A percentile compares a stretch with the other conserved stretches of the same genome.
Conservation (phyloP, 2,888 invertebrate genomes). For the Oxystoma pomonae region DNA sequence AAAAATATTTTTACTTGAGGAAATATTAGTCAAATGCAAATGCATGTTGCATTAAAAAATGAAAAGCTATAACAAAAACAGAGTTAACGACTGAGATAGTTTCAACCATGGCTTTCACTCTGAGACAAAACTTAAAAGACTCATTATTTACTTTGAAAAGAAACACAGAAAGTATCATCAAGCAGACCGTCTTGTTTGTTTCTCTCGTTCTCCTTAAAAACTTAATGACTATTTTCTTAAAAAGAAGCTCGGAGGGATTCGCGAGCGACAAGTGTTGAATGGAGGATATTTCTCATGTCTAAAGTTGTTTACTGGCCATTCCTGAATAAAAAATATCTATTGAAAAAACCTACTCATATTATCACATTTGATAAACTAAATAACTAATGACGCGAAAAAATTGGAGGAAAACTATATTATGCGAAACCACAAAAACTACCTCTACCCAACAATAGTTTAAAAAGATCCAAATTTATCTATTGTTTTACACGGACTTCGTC, state of each 20-base stretch:
- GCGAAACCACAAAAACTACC: too few relatives aligned
- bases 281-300: slow-evolving; percentile 21
- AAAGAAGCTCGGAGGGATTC: neutral
- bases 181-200: neutral
- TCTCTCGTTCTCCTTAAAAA: neutral
- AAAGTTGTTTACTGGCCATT: slow-evolving; percentile 23
- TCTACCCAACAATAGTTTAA: too few relatives aligned
- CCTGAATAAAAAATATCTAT: slow-evolving; percentile 10
- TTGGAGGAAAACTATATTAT: too few relatives aligned
- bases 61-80: neutral
- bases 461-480: too few relatives aligned
- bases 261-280: slow-evolving; percentile 8
- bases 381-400: too few relatives aligned
- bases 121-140: neutral
- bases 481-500: too few relatives aligned
- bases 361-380: too few relatives aligned
- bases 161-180: neutral
- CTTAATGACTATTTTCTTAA: neutral
- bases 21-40: too few relatives aligned
- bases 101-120: neutral
- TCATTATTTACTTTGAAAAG: neutral
- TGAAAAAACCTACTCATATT: neutral
- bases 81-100: neutral
- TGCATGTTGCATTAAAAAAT: neutral
- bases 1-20: too few relatives aligned